Evolutionary conservation across 2,888 invertebrate genomes (phyloP), one percentile per base, ranked within the genome.

Genomic region (Coelinius sp.): DNA sequence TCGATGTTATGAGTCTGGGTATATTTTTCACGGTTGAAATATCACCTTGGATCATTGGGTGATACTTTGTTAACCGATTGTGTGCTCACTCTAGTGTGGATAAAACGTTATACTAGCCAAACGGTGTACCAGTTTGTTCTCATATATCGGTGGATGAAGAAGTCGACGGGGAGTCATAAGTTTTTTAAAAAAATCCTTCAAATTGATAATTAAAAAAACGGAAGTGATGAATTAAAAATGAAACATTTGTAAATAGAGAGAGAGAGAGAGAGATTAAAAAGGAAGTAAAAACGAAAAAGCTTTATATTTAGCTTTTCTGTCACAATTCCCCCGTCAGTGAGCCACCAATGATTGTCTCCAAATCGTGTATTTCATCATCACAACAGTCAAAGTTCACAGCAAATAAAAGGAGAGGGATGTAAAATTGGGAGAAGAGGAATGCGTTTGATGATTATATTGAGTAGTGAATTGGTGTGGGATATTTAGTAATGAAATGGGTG

Each of bases 251-350:
- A n/a, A 44, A 17, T 5, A 14, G 5, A n/a, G 44, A 44, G 14
- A 10, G 6, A 14, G 44, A 44, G 14, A 44, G 17, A n/a, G 44
- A 44, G 2, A n/a, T 44, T 5, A 5, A 8, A n/a, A 41, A 5
- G 41, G 8, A 41, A 31, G 8, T 8, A 8, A 8, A 17, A 44
- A 1, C 12, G 14, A n/a, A n/a, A 5, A 44, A 2, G 12, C 2
- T 75, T 75, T 81, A 82, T 82, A 82, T 83, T 82, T 82, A 83
- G 81, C 72, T 68, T 72, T 68, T 65, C 76, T 81, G 79, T 83
- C 81, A 81, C 78, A 80, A 73, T 71, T 73, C 68, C 64, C 56
- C 65, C 5, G 62, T 53, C 73, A 76, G 80, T 64, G 12, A 81
- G 69, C 70, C 73, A 70, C 62, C 71, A 70, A 63, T 59, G 68